These are phyloP conservation scores for Clarias platycephalus DNA, from an alignment of 2,797 vertebrate species.

Conservation along the genomic window DNA sequence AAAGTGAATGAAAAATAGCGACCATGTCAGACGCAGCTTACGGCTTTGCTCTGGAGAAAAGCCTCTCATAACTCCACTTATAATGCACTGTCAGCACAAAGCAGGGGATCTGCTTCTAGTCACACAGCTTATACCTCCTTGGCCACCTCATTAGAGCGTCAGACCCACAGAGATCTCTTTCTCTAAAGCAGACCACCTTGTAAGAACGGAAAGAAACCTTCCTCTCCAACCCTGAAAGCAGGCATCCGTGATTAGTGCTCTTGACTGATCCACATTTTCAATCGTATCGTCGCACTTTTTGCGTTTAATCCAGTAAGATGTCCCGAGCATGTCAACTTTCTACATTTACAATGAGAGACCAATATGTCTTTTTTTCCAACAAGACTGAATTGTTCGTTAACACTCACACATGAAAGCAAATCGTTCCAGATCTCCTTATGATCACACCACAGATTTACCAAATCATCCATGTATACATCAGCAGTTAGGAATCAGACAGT, in stretches of 20 bases:
- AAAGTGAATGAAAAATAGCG: conserved; percentile 39
- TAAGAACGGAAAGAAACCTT: conserved; percentile 5
- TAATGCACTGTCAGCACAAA: conserved; percentile 5
- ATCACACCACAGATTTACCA: background rate
- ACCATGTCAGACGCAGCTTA: conserved; percentile 23
- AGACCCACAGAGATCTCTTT: conserved; percentile 19
- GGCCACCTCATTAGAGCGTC: conserved; percentile 16
- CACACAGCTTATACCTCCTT: conserved; percentile 13
- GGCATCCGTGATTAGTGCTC: conserved; percentile 1
- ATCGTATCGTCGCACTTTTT: conserved; percentile 15
- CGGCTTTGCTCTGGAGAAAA: conserved; percentile 18
- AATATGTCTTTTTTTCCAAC: background rate
- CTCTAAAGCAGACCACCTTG: conserved; percentile 24
- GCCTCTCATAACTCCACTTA: background rate
- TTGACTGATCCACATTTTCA: conserved; percentile 19
- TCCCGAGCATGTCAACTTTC: background rate
- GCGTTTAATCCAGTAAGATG: background rate
- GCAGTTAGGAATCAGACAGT: background rate
- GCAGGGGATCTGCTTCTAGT: conserved; percentile 15
- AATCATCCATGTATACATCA: background rate
- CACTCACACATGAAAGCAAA: background rate
- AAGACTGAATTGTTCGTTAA: background rate
- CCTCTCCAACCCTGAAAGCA: background rate
- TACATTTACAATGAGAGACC: background rate
- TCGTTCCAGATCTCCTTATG: background rate